Conservation (phyloP, 2,113 vertebrate species). For the Triplophysa dalaica region DNA sequence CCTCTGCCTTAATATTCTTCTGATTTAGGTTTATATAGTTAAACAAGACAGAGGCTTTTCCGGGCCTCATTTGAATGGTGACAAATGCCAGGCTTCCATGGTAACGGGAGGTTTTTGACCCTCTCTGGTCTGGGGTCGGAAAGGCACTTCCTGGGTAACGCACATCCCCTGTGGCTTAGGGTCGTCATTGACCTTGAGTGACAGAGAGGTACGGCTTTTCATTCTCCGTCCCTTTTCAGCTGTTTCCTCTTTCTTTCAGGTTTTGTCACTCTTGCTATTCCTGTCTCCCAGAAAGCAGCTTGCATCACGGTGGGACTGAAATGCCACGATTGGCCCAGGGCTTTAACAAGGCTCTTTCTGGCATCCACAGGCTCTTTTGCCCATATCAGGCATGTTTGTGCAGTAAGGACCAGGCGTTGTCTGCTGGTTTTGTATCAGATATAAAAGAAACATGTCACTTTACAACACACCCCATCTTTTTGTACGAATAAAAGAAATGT, state of each 20-base stretch:
- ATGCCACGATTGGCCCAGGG: constrained; percentile 45
- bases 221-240: constrained; percentile 20
- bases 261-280: constrained; percentile 6
- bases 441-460: not conserved
- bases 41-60: constrained; percentile 7
- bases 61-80: constrained; percentile 50
- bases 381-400: constrained; percentile 1
- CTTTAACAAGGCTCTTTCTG: constrained; percentile 25
- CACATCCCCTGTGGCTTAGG: constrained; percentile 32
- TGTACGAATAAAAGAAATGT: not conserved
- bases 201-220: constrained; percentile 40
- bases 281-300: constrained; percentile 32
- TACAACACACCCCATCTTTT: not conserved
- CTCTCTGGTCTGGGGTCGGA: constrained; percentile 32
- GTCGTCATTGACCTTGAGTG: constrained; percentile 49
- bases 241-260: constrained; percentile 27
- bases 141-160: constrained; percentile 49
- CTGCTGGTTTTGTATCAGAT: constrained; percentile 2
- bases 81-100: constrained; percentile 49
- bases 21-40: constrained; percentile 17
- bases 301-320: constrained; percentile 29
- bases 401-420: not conserved
- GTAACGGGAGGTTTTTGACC: constrained; percentile 19
- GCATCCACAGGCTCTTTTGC: constrained; percentile 11
- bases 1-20: not conserved